These are phyloP conservation scores for Trachymyrmex cornetzi DNA, from an alignment of 1,140 invertebrate species.

Conservation along the genomic window DNA sequence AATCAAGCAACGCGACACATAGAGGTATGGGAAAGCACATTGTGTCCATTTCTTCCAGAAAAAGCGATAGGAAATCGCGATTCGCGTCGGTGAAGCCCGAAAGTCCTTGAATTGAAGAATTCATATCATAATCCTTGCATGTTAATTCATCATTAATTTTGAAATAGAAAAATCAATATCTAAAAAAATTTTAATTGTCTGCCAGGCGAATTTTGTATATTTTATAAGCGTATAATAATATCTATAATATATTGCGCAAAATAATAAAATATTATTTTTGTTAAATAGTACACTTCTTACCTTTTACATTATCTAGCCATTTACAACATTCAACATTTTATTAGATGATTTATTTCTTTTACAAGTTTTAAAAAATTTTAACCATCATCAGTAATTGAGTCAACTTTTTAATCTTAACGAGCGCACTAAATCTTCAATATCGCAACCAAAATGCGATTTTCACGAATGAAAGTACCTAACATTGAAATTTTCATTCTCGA, in stretches of 20 bases:
- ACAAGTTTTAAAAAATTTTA: background rate
- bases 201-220: background rate
- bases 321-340: background rate
- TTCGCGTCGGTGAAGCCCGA: background rate
- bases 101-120: constrained; percentile 1
- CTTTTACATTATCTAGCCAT: background rate
- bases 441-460: background rate
- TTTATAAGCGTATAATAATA: background rate
- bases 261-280: background rate
- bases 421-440: background rate
- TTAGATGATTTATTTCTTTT: background rate
- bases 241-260: background rate
- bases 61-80: constrained; percentile 6
- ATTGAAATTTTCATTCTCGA: background rate
- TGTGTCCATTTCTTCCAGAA: background rate
- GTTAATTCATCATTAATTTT: background rate
- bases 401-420: constrained; percentile 12
- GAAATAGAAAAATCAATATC: background rate
- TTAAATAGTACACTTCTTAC: background rate
- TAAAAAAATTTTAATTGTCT: background rate
- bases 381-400: background rate
- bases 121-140: background rate
- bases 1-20: constrained; percentile 23
- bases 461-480: background rate
- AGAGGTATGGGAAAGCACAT: background rate